Evolutionary conservation across 2,888 invertebrate genomes (phyloP), one percentile per base, ranked within the genome.

Genomic region (Tenthredo livida): DNA sequence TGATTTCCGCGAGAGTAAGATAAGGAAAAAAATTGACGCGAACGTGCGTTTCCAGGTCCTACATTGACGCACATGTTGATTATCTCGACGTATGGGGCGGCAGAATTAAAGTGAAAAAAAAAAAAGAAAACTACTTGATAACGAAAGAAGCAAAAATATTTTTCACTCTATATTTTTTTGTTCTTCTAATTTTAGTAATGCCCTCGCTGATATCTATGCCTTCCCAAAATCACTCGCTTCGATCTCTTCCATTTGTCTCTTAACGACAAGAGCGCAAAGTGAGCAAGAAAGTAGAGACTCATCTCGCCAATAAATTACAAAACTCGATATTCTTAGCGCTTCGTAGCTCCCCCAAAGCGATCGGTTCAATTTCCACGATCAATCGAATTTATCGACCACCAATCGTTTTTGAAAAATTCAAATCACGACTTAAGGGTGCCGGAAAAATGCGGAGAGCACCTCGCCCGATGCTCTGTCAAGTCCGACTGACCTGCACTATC

Each of bases 181-280:
- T 33, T 33, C 33, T 50, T n/a, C 9, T 15, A 40, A 25, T 25
- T 25, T 50, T 50, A 77, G 50, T 77, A 77, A 77, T 50, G 50
- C 29, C 92, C 92, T n/a, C 91, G 90, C 33, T 90, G 88, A 82
- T 91, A 92, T 84, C 92, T 90, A 37, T 89, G 90, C 61, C 89
- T 91, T 73, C 89, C 90, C 1, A 91, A 86, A 61, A 92, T 87
- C 40, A 87, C 88, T 65, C 89, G 86, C 61, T 85, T 89, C 47
- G 92, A 89, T 40, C 89, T 85, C 33, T 90, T 89, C 86, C 91
- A 87, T 86, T 90, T 92, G 17, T 86, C 88, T 33, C 90, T 87
- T 78, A 92, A 85, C 5, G 90, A 89, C 86, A 89, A 87, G 15
- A 91, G 67, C 5, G 89, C 89, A 10, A 92, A 85, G 29, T 90